A percentile compares a stretch with the other conserved stretches of the same genome.
phyloP scores from a whole-genome alignment of 1,140 invertebrate genomes.

The Drosophila tsacasi region DNA sequence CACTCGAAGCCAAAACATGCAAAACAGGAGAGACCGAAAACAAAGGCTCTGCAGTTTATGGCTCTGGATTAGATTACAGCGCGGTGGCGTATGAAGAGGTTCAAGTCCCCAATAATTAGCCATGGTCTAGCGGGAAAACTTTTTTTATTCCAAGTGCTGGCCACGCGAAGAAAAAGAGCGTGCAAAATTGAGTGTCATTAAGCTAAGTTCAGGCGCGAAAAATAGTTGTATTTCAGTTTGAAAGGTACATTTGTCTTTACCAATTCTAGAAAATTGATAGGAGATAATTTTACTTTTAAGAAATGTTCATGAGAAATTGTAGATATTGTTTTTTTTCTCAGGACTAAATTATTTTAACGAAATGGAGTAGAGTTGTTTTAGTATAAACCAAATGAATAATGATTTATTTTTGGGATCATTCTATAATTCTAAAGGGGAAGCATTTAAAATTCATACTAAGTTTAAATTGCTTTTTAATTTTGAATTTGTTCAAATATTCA shows the following conservation, averaged over 20 bases:
- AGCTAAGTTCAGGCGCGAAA: not conserved
- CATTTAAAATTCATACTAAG: not conserved
- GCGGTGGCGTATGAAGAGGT: slow-evolving; percentile 26
- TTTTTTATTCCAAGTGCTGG: slow-evolving; percentile 1
- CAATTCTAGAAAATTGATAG: not conserved
- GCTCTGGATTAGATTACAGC: slow-evolving; percentile 58
- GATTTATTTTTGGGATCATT: not conserved
- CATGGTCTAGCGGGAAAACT: slow-evolving; percentile 35
- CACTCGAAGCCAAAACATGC: slow-evolving; percentile 63
- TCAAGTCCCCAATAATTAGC: slow-evolving; percentile 48
- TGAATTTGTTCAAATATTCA: not conserved
- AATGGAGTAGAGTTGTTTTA: too few species aligned
- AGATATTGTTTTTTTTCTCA: too few species aligned
- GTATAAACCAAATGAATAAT: too few species aligned
- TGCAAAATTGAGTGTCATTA: slow-evolving; percentile 3
- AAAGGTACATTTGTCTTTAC: not conserved
- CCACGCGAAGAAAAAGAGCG: not conserved
- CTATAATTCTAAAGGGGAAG: not conserved
- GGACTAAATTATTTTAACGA: too few species aligned
- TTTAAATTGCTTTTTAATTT: not conserved
- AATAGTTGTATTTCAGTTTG: not conserved
- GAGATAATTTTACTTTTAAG: not conserved
- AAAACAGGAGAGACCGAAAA: slow-evolving; percentile 59
- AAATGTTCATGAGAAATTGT: too few species aligned
- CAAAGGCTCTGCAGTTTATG: slow-evolving; percentile 77